Base-by-base conservation (phyloP, 2,888 invertebrate genomes). In the Caenorhabditis drosophilae region DNA sequence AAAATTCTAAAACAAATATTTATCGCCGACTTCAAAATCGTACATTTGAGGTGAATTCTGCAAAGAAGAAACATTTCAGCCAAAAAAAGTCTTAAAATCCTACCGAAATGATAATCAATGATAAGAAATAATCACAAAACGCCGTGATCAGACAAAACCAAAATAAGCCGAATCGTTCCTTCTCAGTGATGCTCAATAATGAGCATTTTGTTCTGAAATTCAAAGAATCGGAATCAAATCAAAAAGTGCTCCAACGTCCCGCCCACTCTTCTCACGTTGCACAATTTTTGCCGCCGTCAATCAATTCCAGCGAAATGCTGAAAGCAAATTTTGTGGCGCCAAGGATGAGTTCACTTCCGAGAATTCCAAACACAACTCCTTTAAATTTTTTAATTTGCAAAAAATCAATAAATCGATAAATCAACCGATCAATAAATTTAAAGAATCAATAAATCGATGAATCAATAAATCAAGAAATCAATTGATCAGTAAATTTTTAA, bases 1-100 rank as follows among this genome's bases (percentile, higher is more conserved):
- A n/a, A n/a, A n/a, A n/a, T n/a, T 12, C 12, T 31, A 42, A 23
- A 42, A 42, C 4, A 42, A 22, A 23, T 20, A 64, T 9, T 64
- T 42, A 25, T 58, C 54, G 26, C 58, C 63, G 22, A 49, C 20
- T 26, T 64, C 63, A 54, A 64, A 64, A 34, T 54, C 46, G 42
- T 54, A 54, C 58, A 64, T 57, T 54, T 64, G 63, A 18, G 63
- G 63, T 12, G 63, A 64, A 31, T 64, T 50, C 63, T 64, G 50
- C 11, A 64, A 47, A n/a, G 3, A 46, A 41, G n/a, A n/a, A 9
- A n/a, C 4, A 27, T 7, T 25, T 20, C 1, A 7, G 36, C 23
- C 6, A 38, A 48, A n/a, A n/a, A n/a, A n/a, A n/a, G n/a, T n/a
- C n/a, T n/a, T n/a, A 36, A 51, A 35, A 11, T 23, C 51, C 15